Conservation (phyloP, 2,797 vertebrate genomes). For the Artibeus lituratus region DNA sequence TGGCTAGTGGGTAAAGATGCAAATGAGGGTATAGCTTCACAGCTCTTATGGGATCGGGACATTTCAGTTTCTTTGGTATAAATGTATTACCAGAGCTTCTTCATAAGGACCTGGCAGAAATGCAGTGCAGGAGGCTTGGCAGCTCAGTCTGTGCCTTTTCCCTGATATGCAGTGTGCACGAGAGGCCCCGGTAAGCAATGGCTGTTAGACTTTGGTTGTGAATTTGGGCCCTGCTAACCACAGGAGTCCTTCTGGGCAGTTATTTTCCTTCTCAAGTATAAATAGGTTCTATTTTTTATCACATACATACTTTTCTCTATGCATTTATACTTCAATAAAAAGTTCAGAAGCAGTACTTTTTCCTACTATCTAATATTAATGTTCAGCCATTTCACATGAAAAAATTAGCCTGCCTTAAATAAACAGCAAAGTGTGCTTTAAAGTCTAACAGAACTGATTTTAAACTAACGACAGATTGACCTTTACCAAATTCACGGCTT, state of each 20-base stretch:
- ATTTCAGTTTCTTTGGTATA: not conserved
- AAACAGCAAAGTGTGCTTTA: constrained; percentile 1
- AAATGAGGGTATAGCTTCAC: not conserved
- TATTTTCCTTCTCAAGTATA: not conserved
- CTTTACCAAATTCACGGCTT: not conserved
- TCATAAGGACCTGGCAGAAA: not conserved
- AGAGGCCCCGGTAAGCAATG: not conserved
- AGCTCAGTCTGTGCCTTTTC: not conserved
- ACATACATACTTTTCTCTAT: not conserved
- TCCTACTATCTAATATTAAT: not conserved
- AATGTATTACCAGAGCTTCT: not conserved
- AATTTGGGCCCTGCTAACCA: not conserved
- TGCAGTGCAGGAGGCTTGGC: not conserved
- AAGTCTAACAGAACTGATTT: not conserved
- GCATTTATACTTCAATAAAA: not conserved
- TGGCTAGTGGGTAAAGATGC: not conserved
- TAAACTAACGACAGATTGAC: not conserved
- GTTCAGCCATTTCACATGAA: not conserved
- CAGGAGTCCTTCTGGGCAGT: not conserved
- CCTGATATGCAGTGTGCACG: not conserved
- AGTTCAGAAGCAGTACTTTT: not conserved
- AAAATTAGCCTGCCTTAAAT: not conserved
- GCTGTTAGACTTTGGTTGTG: not conserved
- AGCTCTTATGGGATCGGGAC: not conserved
- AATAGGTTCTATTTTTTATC: not conserved